Evolutionary conservation across 2,888 invertebrate genomes (phyloP), one percentile per base, ranked within the genome.

Genomic region (Gibbula magus): DNA sequence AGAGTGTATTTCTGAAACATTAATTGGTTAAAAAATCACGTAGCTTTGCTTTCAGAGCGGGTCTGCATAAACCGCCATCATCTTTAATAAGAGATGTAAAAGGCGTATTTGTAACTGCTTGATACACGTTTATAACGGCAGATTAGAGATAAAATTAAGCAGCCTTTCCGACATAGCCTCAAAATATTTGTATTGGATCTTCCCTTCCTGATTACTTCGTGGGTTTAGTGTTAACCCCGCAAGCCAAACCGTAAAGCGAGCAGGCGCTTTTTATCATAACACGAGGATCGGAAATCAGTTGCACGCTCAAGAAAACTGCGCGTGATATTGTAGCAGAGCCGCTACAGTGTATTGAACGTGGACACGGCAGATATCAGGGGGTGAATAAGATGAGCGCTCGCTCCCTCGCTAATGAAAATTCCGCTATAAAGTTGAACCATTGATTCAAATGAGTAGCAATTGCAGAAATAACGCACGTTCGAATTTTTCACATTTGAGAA

Each of bases 381-480:
- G 20, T 39, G 70, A 70, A 70, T 70, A 39, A 35, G 39, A 70
- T 20, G 70, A 35, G 18, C 70, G 35, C 8, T 35, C 35, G 20
- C 35, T 35, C 39, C 20, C 32, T 8, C 32, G 75, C 56, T 81
- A 81, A 81, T 81, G 81, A 81, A 79, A 56, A 73, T 52, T 81
- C 79, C 79, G 77, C 76, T 75, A 74, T 54, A 73, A 45, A 70
- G 79, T 79, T 73, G 39, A 73, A 54, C 73, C 78, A 75, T 75
- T 76, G 70, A 73, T 54, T 52, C 39, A 54, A 20, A 76, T 79
- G 79, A 81, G 79, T 81, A 81, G 76, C 78, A 75, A 79, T 79
- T 61, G 67, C 70, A 75, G 73, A 79, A 75, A 79, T 73, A 81
- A 70, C 77, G 79, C 81, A 81, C 81, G 81, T 81, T 51, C 81